A percentile compares a stretch with the other conserved stretches of the same genome.
phyloP scores from a whole-genome alignment of 2,888 invertebrate species.

The Sphaeridia pumilis region DNA sequence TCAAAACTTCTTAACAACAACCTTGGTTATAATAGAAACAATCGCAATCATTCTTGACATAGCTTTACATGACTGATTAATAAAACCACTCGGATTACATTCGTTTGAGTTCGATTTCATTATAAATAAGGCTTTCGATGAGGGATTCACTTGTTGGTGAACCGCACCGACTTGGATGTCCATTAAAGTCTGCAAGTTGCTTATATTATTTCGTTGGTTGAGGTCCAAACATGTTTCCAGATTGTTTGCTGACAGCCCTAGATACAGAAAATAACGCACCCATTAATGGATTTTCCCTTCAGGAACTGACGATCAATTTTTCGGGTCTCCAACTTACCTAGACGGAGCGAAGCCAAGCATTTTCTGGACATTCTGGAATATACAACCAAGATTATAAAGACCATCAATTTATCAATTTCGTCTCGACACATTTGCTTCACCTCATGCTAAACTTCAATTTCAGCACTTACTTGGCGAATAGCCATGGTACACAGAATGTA shows the following conservation, averaged over 20 bases:
- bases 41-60: no score
- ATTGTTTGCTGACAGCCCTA: slow-evolving; percentile 90
- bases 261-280: not conserved
- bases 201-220: slow-evolving; percentile 44
- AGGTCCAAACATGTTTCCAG: slow-evolving; percentile 71
- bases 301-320: not conserved
- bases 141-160: no score
- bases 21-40: no score
- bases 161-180: no score
- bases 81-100: no score
- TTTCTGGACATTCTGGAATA: slow-evolving; percentile 90
- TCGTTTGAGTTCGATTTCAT: no score
- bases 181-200: no score
- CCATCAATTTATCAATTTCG: not conserved
- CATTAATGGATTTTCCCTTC: not conserved
- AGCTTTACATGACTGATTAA: no score
- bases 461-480: slow-evolving; percentile 58
- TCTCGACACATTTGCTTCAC: not conserved
- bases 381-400: not conserved
- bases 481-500: slow-evolving; percentile 99
- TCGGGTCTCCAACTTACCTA: slow-evolving; percentile 1
- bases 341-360: slow-evolving; percentile 93
- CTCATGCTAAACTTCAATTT: not conserved
- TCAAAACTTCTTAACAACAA: no score
- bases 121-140: no score